These are phyloP conservation scores for Mormyrus hasselquistii DNA, from an alignment of 2,797 vertebrate species.

Conservation along the genomic window DNA sequence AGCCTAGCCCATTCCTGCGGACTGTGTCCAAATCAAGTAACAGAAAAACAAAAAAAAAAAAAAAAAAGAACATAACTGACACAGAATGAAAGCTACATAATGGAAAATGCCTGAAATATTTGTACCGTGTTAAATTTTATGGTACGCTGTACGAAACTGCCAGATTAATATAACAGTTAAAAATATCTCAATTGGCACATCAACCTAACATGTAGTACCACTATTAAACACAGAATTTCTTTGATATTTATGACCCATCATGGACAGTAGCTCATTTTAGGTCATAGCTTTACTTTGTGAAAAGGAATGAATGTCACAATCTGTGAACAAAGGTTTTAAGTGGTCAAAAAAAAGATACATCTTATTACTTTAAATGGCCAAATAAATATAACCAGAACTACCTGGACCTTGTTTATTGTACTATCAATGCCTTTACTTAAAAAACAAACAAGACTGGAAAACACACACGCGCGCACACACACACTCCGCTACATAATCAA, in stretches of 20 bases:
- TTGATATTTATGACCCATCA: constrained; percentile 26
- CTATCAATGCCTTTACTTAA: constrained; percentile 2
- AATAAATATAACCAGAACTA: neutral
- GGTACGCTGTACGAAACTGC: constrained; percentile 20
- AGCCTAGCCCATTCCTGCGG: constrained; percentile 28
- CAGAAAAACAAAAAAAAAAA: constrained; percentile 22
- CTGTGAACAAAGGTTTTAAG: neutral
- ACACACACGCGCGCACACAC: neutral
- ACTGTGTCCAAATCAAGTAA: constrained; percentile 17
- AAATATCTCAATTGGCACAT: constrained; percentile 22
- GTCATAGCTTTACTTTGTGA: neutral
- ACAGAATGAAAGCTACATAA: neutral
- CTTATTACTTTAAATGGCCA: neutral
- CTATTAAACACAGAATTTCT: constrained; percentile 32
- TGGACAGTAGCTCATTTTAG: neutral
- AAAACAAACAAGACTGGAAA: neutral
- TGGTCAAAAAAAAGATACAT: neutral
- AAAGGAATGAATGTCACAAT: constrained; percentile 2
- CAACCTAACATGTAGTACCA: constrained; percentile 9
- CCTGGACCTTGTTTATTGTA: neutral
- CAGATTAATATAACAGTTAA: constrained; percentile 21
- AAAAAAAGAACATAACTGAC: constrained; percentile 4
- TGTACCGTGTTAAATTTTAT: constrained; percentile 18
- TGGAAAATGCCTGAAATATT: constrained; percentile 30
- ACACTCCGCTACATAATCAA: neutral